These are phyloP conservation scores for Neotoma lepida DNA, from an alignment of 2,113 vertebrate genomes.

Conservation along the genomic window DNA sequence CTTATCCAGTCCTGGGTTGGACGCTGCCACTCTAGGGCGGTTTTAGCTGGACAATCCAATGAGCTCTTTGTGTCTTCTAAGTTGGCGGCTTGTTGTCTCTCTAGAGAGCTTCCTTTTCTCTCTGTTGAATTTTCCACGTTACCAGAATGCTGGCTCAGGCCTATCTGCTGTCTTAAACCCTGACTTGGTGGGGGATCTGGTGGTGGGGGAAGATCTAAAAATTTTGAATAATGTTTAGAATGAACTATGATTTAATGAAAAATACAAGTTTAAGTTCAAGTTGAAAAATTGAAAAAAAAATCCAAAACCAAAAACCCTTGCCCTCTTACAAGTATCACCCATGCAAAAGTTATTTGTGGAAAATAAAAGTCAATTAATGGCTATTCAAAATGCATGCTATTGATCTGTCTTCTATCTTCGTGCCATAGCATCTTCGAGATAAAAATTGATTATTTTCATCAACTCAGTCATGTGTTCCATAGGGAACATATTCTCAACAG, in stretches of 20 bases:
- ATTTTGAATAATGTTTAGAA: conserved; percentile 87
- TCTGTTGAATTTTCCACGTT: conserved; percentile 88
- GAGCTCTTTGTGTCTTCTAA: conserved; percentile 94
- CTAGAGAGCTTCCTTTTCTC: conserved; percentile 95
- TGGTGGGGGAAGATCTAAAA: conserved; percentile 98
- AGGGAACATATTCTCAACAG: conserved; percentile 44
- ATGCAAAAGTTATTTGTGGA: conserved; percentile 37
- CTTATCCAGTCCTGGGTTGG: conserved; percentile 95
- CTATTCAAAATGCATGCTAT: conserved; percentile 51
- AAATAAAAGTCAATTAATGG: not conserved
- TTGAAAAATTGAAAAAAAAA: conserved; percentile 48
- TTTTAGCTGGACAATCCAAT: conserved; percentile 91
- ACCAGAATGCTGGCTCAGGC: conserved; percentile 85
- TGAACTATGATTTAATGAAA: conserved; percentile 81
- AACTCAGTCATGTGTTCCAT: not conserved
- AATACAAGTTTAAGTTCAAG: conserved; percentile 76
- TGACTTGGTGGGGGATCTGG: conserved; percentile 98
- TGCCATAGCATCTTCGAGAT: conserved; percentile 42
- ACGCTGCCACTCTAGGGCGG: conserved; percentile 93
- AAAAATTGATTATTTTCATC: not conserved
- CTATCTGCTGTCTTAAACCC: conserved; percentile 92
- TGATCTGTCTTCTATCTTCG: not conserved
- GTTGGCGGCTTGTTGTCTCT: conserved; percentile 91
- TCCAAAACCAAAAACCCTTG: conserved; percentile 52
- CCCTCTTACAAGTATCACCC: conserved; percentile 36